Evolutionary conservation across 2,888 invertebrate species (phyloP), one percentile per base, ranked within the genome.

Genomic region (Caenorhabditis sulstoni): DNA sequence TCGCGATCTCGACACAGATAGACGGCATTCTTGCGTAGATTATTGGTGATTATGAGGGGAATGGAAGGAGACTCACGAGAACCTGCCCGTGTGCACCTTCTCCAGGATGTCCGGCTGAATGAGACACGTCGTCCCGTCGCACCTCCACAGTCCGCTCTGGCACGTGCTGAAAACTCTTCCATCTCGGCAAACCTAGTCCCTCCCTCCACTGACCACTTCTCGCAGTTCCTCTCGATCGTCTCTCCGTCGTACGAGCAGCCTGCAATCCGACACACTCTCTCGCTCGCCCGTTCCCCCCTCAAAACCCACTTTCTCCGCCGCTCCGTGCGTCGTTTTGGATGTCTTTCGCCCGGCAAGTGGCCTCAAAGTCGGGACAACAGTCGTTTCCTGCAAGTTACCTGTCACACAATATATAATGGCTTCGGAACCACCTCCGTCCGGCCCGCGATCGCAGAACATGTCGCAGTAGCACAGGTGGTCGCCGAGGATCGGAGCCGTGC

Each of bases 311-410:
- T 57, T 82, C 66, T 47, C 82, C 61, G 20, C 64, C 67, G 23
- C 58, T 37, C 49, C 55, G 29, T 44, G 49, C 57, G 37, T 59
- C 68, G 61, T 67, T 66, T 57, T 62, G 62, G 37, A 61, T 61
- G 45, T 66, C 71, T 57, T 62, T 62, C n/a, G 93, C 93, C 83
- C 92, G 92, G 89, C 97, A 97, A 79, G 93, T 93, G 0, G 93
- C 92, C 90, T 93, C 93, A 91, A 94, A 97, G 91, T 97, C 97
- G 0, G 97, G 97, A 89, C 97, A 97, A 90, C 97, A 97, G 91
- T 97, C 97, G 85, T 94, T 94, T 44, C 93, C 92, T 11, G 92
- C 29, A 74, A 52, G n/a, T n/a, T n/a, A n/a, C n/a, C n/a, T n/a
- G n/a, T n/a, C n/a, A n/a, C n/a, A n/a, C n/a, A n/a, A n/a, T n/a